Conservation (phyloP, 2,888 invertebrate genomes). For the Pyrochroa serraticornis region DNA sequence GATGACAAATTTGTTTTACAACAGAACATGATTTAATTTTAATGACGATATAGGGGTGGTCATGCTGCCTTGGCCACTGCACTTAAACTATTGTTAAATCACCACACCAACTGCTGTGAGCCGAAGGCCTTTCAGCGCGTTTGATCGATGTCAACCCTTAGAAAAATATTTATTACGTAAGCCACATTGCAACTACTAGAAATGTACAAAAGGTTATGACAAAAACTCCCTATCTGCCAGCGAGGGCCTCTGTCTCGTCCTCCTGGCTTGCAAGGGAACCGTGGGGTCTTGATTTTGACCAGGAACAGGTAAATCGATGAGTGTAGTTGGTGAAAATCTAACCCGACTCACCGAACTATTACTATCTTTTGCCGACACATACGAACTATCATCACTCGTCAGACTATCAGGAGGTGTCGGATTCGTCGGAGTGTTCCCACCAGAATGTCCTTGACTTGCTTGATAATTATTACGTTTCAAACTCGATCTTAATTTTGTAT, state of each 20-base stretch:
- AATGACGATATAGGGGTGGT: too few relatives aligned
- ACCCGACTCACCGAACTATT: constrained; percentile 75
- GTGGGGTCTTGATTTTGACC: constrained; percentile 63
- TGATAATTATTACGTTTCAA: constrained; percentile 73
- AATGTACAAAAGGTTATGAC: constrained; percentile 56
- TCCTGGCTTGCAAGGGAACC: constrained; percentile 61
- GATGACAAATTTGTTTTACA: too few relatives aligned
- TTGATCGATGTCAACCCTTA: constrained; percentile 14
- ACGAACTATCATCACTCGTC: constrained; percentile 87
- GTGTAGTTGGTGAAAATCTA: constrained; percentile 77
- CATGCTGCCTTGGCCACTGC: too few relatives aligned
- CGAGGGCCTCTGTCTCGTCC: constrained; percentile 59
- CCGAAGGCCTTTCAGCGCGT: too few relatives aligned
- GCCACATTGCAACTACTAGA: constrained; percentile 23
- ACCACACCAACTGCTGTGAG: too few relatives aligned
- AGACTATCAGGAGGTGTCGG: constrained; percentile 86
- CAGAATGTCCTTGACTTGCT: constrained; percentile 59
- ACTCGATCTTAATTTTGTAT: constrained; percentile 77
- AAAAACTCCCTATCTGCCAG: constrained; percentile 64
- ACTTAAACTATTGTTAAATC: too few relatives aligned
- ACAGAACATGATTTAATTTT: too few relatives aligned
- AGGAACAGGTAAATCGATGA: constrained; percentile 66
- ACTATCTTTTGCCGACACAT: constrained; percentile 83
- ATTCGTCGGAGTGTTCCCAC: constrained; percentile 77
- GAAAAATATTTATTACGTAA: constrained; percentile 22